Percentiles rank a stretch among this genome's conserved stretches.
phyloP scores from a whole-genome alignment of 2,797 vertebrate species.

The Eurystomus glaucurus region DNA sequence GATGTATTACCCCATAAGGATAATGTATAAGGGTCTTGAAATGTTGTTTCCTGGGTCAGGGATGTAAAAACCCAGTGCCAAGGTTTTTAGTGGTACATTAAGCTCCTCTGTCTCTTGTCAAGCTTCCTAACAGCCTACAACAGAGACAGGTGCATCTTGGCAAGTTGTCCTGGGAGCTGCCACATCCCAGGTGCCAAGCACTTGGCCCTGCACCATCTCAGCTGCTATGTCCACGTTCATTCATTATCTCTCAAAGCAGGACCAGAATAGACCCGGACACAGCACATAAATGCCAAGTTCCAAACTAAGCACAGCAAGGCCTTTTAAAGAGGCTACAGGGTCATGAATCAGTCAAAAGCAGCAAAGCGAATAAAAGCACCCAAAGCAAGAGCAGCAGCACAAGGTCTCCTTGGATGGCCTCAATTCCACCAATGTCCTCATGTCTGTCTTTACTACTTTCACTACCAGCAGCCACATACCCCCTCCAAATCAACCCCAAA shows the following conservation, averaged over 20 bases:
- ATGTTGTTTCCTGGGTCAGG: neutral
- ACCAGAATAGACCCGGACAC: conserved; percentile 18
- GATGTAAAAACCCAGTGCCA: neutral
- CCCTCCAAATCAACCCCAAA: neutral
- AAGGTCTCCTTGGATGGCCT: neutral
- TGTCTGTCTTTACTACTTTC: neutral
- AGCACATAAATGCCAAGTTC: neutral
- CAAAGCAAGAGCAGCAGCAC: conserved; percentile 24
- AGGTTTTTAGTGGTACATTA: conserved; percentile 29
- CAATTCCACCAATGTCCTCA: neutral
- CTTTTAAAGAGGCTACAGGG: conserved; percentile 2
- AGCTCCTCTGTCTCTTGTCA: conserved; percentile 38
- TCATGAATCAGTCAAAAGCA: conserved; percentile 31
- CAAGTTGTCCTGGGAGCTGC: conserved; percentile 33
- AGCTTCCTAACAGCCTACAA: conserved; percentile 15
- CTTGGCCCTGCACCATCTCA: neutral
- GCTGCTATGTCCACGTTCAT: conserved; percentile 14
- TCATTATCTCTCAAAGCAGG: conserved; percentile 43
- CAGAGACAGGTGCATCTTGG: conserved; percentile 56
- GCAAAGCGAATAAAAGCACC: neutral
- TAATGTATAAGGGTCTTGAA: neutral
- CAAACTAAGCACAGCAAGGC: neutral
- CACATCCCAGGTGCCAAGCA: conserved; percentile 33
- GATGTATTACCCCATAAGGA: neutral
- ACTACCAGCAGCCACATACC: neutral